Evolutionary conservation across 1,140 invertebrate genomes (phyloP).

Genomic region (Teleogryllus occipitalis): DNA sequence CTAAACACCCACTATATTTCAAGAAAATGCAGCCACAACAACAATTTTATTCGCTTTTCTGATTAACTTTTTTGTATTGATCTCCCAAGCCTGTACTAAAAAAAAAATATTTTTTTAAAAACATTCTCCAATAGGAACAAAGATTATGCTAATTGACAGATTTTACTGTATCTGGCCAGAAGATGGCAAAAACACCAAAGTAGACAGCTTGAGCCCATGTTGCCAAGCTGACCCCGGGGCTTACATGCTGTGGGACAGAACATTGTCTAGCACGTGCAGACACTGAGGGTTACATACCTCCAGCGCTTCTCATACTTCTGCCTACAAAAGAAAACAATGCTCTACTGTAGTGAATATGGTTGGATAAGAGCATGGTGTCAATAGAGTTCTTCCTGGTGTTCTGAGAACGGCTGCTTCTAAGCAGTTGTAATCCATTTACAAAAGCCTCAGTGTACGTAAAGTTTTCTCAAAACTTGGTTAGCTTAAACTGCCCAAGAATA

Average conservation of each 20-base stretch:
- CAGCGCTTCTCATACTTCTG: slow-evolving; percentile 62
- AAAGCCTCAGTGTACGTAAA: no score
- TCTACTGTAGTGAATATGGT: neutral
- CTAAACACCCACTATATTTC: no score
- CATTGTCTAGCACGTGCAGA: neutral
- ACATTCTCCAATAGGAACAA: no score
- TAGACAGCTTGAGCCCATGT: neutral
- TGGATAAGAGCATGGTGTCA: neutral
- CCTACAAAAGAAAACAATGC: slow-evolving; percentile 43
- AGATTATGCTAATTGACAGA: neutral
- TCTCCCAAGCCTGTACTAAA: no score
- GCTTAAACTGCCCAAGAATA: no score
- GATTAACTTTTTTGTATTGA: no score
- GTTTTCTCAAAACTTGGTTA: no score
- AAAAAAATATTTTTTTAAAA: no score
- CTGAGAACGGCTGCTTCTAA: neutral
- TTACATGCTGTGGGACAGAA: neutral
- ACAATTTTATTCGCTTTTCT: no score
- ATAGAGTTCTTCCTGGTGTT: neutral
- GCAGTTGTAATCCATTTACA: neutral
- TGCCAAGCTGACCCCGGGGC: neutral
- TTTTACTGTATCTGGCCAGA: neutral
- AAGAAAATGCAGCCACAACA: no score
- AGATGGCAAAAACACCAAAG: neutral
- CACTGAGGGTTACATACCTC: slow-evolving; percentile 47